These are phyloP conservation scores for Sebastes vulpes DNA, from an alignment of 2,797 vertebrate genomes.

Conservation along the genomic window DNA sequence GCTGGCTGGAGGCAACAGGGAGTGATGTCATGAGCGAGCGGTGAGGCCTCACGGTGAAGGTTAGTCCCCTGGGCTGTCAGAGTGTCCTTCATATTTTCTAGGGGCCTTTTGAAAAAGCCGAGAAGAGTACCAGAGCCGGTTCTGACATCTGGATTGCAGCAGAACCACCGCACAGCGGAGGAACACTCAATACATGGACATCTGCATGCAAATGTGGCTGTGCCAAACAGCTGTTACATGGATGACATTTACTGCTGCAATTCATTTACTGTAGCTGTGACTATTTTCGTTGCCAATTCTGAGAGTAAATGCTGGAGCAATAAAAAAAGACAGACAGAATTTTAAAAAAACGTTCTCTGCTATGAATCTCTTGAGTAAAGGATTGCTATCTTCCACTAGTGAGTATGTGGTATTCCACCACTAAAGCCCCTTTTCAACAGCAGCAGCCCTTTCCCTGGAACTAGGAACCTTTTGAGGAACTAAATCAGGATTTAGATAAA, in stretches of 20 bases:
- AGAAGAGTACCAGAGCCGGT: slow-evolving; percentile 53
- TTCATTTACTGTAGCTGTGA: slow-evolving; percentile 53
- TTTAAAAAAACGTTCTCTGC: neutral
- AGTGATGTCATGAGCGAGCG: slow-evolving; percentile 71
- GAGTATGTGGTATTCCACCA: neutral
- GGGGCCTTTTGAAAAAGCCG: slow-evolving; percentile 64
- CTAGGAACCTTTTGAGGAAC: neutral
- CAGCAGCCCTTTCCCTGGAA: neutral
- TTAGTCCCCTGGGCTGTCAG: slow-evolving; percentile 52
- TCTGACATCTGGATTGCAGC: slow-evolving; percentile 72
- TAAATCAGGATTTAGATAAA: neutral
- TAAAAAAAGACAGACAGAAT: neutral
- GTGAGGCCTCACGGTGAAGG: slow-evolving; percentile 51
- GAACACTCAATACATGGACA: slow-evolving; percentile 44
- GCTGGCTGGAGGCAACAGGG: slow-evolving; percentile 50
- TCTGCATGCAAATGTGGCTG: slow-evolving; percentile 48
- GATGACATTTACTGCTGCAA: slow-evolving; percentile 62
- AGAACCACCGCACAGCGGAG: slow-evolving; percentile 16
- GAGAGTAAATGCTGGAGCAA: slow-evolving; percentile 28
- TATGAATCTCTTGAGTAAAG: neutral
- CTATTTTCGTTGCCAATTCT: slow-evolving; percentile 33
- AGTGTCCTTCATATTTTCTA: slow-evolving; percentile 62
- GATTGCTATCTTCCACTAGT: neutral
- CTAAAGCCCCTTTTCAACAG: neutral
- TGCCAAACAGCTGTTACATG: slow-evolving; percentile 70